Base-by-base conservation (phyloP, 2,113 vertebrate genomes). In the Nicator chloris region DNA sequence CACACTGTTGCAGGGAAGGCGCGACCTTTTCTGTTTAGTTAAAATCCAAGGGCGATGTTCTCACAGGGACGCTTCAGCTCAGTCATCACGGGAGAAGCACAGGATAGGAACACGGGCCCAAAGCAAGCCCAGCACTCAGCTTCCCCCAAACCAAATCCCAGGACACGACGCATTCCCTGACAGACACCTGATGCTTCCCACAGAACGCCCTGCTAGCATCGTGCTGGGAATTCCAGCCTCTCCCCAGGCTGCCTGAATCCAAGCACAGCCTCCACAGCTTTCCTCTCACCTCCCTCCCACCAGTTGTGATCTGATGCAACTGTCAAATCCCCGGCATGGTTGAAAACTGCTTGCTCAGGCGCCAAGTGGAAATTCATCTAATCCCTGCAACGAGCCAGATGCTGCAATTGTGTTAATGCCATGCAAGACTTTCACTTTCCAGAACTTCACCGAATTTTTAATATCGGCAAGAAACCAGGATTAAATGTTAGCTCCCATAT, bases 71-170 rank as follows among this genome's bases (percentile, higher is more conserved):
- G 1, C 33, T 57, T 54, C 47, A 44, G 77, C 40, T 35, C 7
- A 10, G 77, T 22, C 4, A 1, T 12, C 71, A 50, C 26, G 69
- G 40, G 16, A 65, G 35, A 50, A 33, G 53, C 5, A 7, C 5
- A 3, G 28, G 47, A 57, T 4, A 15, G 51, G 65, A 66, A 56
- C 0, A 9, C 0, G 0, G 37, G 28, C 28, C n/a, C 0, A 2
- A 56, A 40, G 44, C 40, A 13, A 1, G 2, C 13, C 35, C 0
- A 0, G 28, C 24, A 18, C 70, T 11, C 4, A 7, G 47, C 47
- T 28, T 8, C 16, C 37, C 31, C 81, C 49, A 35, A 2, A 15
- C 7, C 75, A 51, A 70, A 56, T 2, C 61, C 63, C 11, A 16
- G 31, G 20, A 31, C 14, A 8, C 3, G 50, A 26, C 22, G 63